These are phyloP conservation scores for Trachelus troglodyta DNA, from an alignment of 2,888 invertebrate species.

Conservation along the genomic window DNA sequence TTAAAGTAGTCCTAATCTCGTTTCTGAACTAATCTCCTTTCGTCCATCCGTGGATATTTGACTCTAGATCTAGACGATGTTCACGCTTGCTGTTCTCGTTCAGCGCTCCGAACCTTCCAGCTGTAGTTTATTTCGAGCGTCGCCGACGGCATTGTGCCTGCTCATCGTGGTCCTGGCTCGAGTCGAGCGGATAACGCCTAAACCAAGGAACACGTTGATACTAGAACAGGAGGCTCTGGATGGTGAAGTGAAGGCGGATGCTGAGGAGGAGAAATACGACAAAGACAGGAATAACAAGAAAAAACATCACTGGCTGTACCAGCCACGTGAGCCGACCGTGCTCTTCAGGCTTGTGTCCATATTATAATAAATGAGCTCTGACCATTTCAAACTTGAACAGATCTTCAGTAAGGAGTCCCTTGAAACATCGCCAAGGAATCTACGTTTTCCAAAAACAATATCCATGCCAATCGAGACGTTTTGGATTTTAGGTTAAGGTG, in stretches of 20 bases:
- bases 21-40: too few species aligned
- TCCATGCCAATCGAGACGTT: too few species aligned
- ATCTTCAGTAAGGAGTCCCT: too few species aligned
- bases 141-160: constrained; percentile 16
- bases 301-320: too few species aligned
- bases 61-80: too few species aligned
- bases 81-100: background rate
- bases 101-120: constrained; percentile 22
- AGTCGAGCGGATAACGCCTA: background rate
- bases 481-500: too few species aligned
- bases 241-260: background rate
- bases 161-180: background rate
- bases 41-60: too few species aligned
- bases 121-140: constrained; percentile 28
- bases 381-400: too few species aligned
- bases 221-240: background rate
- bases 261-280: background rate
- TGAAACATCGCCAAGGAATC: too few species aligned
- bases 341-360: background rate
- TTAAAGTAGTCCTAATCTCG: too few species aligned
- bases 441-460: too few species aligned
- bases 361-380: too few species aligned
- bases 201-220: background rate
- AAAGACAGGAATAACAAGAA: background rate
- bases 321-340: background rate